Evolutionary conservation across 2,797 vertebrate genomes (phyloP).

Genomic region (Amphiprion clarkii): DNA sequence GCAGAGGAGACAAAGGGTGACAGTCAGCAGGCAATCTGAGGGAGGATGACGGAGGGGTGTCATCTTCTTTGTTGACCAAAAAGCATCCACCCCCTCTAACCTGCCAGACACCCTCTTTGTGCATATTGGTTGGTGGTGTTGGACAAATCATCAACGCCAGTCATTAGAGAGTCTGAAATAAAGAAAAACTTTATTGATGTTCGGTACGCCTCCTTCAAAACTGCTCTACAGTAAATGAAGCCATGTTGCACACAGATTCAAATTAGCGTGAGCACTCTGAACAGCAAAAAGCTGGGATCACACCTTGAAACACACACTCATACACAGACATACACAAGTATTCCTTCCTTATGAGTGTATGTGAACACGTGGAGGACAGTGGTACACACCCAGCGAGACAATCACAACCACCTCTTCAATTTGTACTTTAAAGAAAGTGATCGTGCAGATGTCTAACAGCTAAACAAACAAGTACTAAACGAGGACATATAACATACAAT

Average conservation of each 20-base stretch:
- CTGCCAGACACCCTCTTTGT: too few species aligned
- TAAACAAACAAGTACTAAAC: constrained; percentile 30
- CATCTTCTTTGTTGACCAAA: too few species aligned
- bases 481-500: constrained; percentile 37
- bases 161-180: constrained; percentile 52
- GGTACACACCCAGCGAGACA: constrained; percentile 15
- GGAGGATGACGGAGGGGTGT: too few species aligned
- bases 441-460: constrained; percentile 30
- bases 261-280: constrained; percentile 45
- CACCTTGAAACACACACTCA: constrained; percentile 29
- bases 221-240: constrained; percentile 52
- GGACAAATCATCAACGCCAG: constrained; percentile 1
- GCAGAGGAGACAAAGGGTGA: background rate
- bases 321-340: constrained; percentile 15
- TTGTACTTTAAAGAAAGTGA: constrained; percentile 41
- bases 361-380: constrained; percentile 44
- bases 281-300: constrained; percentile 50
- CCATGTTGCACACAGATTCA: constrained; percentile 47
- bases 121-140: too few species aligned
- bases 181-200: constrained; percentile 76
- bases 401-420: constrained; percentile 39
- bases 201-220: constrained; percentile 49
- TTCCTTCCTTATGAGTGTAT: constrained; percentile 27
- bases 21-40: too few species aligned
- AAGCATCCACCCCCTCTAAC: too few species aligned